Evolutionary conservation across 1,140 invertebrate species (phyloP).

Genomic region (Paralvinella palmiformis): DNA sequence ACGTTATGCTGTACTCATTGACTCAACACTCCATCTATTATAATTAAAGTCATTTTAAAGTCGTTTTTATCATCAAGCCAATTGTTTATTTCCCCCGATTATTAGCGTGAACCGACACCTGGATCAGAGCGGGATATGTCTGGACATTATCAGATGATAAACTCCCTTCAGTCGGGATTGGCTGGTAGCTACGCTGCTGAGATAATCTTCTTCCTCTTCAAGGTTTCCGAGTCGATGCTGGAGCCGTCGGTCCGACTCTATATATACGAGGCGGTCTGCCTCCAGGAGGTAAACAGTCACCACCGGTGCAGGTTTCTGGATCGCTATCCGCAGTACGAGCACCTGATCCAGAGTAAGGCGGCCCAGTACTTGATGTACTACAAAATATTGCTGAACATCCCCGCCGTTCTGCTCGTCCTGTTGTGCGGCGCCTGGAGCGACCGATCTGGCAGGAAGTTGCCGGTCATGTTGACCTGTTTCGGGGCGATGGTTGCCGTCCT

Average conservation of each 20-base stretch:
- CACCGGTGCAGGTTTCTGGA: neutral
- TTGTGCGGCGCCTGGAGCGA: conserved; percentile 49
- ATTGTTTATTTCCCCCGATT: no score
- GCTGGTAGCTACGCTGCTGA: conserved; percentile 26
- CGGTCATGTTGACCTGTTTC: conserved; percentile 43
- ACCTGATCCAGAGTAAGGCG: conserved; percentile 30
- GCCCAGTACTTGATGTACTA: conserved; percentile 39
- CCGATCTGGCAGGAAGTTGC: conserved; percentile 42
- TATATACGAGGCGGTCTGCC: conserved; percentile 37
- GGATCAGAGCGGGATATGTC: no score
- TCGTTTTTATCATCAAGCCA: no score
- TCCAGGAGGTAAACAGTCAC: conserved; percentile 22
- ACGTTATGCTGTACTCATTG: no score
- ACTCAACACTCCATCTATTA: no score
- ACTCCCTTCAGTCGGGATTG: no score
- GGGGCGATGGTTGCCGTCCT: conserved; percentile 38
- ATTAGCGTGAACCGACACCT: no score
- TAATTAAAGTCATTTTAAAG: no score
- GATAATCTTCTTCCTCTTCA: conserved; percentile 45
- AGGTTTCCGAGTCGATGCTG: conserved; percentile 43
- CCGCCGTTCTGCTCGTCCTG: conserved; percentile 40
- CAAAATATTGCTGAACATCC: conserved; percentile 40
- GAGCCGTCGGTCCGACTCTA: conserved; percentile 43
- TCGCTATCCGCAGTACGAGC: neutral
- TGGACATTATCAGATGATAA: no score